Conservation (phyloP, 2,113 vertebrate species). For the Hiodon tergisus region DNA sequence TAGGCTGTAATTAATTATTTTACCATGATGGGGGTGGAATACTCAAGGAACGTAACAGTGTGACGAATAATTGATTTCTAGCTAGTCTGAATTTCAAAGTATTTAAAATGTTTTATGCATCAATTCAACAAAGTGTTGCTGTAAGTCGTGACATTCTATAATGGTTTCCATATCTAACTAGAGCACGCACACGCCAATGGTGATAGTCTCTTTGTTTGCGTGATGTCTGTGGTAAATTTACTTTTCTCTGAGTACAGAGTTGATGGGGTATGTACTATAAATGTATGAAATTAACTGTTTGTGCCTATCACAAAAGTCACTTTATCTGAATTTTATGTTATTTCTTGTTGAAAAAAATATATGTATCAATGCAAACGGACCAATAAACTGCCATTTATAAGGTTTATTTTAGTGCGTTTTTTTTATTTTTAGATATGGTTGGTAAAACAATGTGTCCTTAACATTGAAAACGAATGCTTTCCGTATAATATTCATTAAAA, state of each 20-base stretch:
- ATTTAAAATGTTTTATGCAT: neutral
- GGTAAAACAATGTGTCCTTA: too few relatives aligned
- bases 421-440: neutral
- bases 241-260: conserved; percentile 2
- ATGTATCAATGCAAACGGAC: conserved; percentile 7
- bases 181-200: neutral
- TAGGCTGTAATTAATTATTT: neutral
- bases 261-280: neutral
- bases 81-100: neutral
- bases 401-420: conserved; percentile 7
- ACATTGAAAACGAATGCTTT: too few relatives aligned
- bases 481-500: too few relatives aligned
- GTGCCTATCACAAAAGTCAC: conserved; percentile 28
- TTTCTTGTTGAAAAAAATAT: conserved; percentile 5
- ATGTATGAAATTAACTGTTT: conserved; percentile 14
- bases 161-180: conserved; percentile 3
- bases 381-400: conserved; percentile 25
- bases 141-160: neutral
- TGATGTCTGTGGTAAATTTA: conserved; percentile 1
- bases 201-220: conserved; percentile 10
- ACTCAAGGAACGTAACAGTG: neutral
- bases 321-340: conserved; percentile 17
- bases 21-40: neutral
- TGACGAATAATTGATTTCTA: neutral
- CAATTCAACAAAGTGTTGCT: conserved; percentile 7